Evolutionary conservation across 2,113 vertebrate genomes (phyloP).

Genomic region (Mobula birostris): DNA sequence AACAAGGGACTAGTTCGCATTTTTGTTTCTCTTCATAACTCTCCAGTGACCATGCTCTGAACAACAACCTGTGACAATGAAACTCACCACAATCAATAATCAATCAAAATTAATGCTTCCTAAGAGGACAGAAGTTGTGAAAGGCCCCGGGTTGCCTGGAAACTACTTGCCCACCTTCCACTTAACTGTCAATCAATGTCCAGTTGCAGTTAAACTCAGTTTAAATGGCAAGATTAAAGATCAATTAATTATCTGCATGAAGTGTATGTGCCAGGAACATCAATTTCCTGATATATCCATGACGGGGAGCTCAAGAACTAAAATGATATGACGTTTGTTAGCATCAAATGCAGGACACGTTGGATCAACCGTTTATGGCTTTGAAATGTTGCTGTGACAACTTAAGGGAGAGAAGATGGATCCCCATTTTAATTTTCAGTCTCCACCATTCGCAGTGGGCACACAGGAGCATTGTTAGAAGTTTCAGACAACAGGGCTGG

Average conservation of each 20-base stretch:
- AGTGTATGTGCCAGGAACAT: background rate
- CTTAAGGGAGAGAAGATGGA: too few species aligned
- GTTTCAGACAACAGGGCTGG: too few species aligned
- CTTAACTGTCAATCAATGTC: background rate
- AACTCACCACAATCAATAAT: conserved; percentile 4
- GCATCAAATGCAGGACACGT: too few species aligned
- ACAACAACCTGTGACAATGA: background rate
- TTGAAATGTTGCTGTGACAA: too few species aligned
- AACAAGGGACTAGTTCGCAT: too few species aligned
- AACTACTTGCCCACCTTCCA: background rate
- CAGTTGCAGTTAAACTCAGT: too few species aligned
- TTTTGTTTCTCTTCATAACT: background rate
- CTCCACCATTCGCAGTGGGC: too few species aligned
- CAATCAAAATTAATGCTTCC: background rate
- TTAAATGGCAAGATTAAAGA: too few species aligned
- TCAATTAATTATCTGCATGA: background rate
- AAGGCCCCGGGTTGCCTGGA: background rate
- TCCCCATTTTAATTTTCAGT: too few species aligned
- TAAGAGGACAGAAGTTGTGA: background rate
- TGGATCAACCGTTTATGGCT: too few species aligned
- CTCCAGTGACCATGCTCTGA: background rate
- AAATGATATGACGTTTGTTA: too few species aligned
- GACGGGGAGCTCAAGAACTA: background rate
- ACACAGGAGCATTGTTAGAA: too few species aligned
- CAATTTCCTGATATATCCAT: background rate